Conservation (phyloP, 2,888 invertebrate genomes). For the Lysandra coridon region DNA sequence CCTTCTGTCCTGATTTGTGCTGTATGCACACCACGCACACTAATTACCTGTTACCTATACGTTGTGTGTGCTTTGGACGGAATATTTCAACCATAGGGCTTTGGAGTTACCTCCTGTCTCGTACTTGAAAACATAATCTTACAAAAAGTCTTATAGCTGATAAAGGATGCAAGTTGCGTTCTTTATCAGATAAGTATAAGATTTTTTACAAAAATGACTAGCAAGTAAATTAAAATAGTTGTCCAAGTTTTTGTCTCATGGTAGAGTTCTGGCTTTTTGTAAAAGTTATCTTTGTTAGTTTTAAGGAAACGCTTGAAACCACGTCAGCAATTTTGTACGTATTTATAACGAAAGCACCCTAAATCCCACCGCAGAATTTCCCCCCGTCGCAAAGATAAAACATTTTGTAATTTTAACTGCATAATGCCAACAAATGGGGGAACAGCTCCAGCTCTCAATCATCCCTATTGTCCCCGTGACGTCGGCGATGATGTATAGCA, state of each 20-base stretch:
- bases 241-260: too few species aligned
- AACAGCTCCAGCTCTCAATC: not conserved
- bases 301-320: too few species aligned
- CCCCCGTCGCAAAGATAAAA: not conserved
- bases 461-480: not conserved
- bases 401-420: slow-evolving; percentile 2
- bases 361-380: not conserved
- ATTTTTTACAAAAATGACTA: too few species aligned
- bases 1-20: slow-evolving; percentile 14
- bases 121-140: too few species aligned
- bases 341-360: not conserved
- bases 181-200: too few species aligned
- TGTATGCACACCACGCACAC: slow-evolving; percentile 16
- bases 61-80: not conserved
- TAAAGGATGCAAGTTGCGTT: too few species aligned
- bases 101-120: not conserved
- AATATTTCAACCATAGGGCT: not conserved
- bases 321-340: too few species aligned
- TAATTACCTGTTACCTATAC: not conserved
- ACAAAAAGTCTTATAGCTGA: too few species aligned
- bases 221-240: too few species aligned
- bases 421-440: not conserved
- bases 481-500: not conserved
- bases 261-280: too few species aligned
- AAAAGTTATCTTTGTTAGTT: too few species aligned